Percentiles rank a stretch among this genome's conserved stretches.
Evolutionary conservation across 2,888 invertebrate species (phyloP).

Genomic region (Slavum lentiscoides): DNA sequence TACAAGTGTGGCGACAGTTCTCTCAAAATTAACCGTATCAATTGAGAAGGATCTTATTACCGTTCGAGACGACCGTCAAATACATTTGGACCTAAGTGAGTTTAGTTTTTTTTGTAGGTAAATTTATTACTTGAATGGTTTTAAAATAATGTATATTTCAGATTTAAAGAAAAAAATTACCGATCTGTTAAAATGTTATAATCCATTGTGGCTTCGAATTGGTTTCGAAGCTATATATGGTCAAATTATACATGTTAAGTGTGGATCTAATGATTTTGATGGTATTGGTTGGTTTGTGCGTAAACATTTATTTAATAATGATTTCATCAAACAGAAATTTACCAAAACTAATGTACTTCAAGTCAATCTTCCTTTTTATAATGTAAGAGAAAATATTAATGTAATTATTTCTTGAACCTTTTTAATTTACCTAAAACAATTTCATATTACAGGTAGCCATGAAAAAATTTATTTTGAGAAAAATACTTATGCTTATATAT

Average conservation of each 20-base stretch:
- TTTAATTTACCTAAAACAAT: neutral
- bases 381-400: conserved; percentile 59
- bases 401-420: neutral
- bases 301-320: conserved; percentile 76
- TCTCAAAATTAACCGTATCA: conserved; percentile 70
- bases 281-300: conserved; percentile 78
- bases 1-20: conserved; percentile 67
- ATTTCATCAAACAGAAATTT: conserved; percentile 68
- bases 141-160: conserved; percentile 53
- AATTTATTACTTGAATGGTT: neutral
- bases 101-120: neutral
- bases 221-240: conserved; percentile 85
- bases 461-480: conserved; percentile 80
- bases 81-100: conserved; percentile 77
- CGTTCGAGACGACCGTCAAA: conserved; percentile 76
- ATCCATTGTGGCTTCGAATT: conserved; percentile 86
- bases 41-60: conserved; percentile 75
- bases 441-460: conserved; percentile 62
- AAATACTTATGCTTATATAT: conserved; percentile 79
- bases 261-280: conserved; percentile 75
- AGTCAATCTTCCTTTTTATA: conserved; percentile 67
- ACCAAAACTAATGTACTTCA: conserved; percentile 70
- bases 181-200: conserved; percentile 78
- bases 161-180: conserved; percentile 76
- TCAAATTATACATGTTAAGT: conserved; percentile 71